Evolutionary conservation across 1,140 invertebrate species (phyloP), one percentile per base, ranked within the genome.

Genomic region (Drosophila sechellia): DNA sequence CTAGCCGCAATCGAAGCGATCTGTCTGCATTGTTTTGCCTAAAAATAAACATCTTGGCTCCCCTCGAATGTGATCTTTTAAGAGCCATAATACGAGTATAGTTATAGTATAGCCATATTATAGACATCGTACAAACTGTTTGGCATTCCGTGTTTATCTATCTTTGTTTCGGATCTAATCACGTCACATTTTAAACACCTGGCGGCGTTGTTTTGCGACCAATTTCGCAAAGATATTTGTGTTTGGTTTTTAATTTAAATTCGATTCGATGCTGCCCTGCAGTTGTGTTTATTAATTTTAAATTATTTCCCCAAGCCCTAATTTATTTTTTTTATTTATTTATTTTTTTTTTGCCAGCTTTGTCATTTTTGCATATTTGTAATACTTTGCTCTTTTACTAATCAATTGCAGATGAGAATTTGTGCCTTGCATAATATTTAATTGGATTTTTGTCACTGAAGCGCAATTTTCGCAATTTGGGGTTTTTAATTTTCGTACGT

Each of bases 21-120:
- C 80, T 84, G 81, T 84, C 76, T 77, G 80, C 81, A 85, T 85
- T 86, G 81, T 85, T 84, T 85, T 57, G 48, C 53, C 81, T 70
- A 86, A 77, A 85, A 86, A 81, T 86, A 85, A 77, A 77, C 64
- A 68, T 68, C 60, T 68, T 68, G 4, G 56, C 43, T 48, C 43
- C 64, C 64, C 64, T 25, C 12, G 64, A 39, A 68, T 63, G 64
- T 53, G 64, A 68, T 68, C 60, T 68, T 65, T 52, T 68, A 42
- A 63, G 55, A 72, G 50, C 48, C 49, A 27, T 35, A 39, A 17
- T 42, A 22, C 20, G 20, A 22, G 20, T 22, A 22, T 22, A 22
- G 20, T 22, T 2, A 2, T 22, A 22, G 20, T 22, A 22, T 22
- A 22, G 5, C 11, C 34, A 34, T 34, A 4, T n/a, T 57, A 49